Conservation (phyloP, 2,113 vertebrate species). For the Nestor notabilis region DNA sequence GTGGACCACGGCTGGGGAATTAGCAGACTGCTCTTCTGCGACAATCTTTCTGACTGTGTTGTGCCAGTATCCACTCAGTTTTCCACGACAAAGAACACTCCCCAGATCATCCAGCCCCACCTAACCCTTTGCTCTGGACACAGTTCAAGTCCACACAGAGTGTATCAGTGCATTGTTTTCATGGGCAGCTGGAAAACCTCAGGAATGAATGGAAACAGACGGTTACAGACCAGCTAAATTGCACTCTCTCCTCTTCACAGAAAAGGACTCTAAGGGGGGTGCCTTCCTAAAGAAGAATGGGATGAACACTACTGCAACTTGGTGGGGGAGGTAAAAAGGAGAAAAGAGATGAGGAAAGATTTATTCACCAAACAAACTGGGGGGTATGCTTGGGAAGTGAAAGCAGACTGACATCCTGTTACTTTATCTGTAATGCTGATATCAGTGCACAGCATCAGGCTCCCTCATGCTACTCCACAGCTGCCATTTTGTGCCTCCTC, state of each 20-base stretch:
- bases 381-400: background rate
- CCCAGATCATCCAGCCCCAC: background rate
- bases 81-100: constrained; percentile 19
- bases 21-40: background rate
- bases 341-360: background rate
- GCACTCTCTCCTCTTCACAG: background rate
- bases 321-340: background rate
- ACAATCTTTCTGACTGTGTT: background rate
- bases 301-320: background rate
- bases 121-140: background rate
- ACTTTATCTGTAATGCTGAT: background rate
- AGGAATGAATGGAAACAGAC: constrained; percentile 65
- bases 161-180: constrained; percentile 36
- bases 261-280: background rate
- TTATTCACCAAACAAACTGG: background rate
- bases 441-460: accelerated
- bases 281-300: background rate
- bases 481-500: background rate
- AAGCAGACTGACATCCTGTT: background rate
- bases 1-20: background rate
- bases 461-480: background rate
- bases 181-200: constrained; percentile 59
- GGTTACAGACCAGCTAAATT: background rate
- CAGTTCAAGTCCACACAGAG: constrained; percentile 23
- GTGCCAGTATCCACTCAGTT: background rate